phyloP scores from a whole-genome alignment of 2,797 vertebrate species.

The Paratrypauchen microcephalus region DNA sequence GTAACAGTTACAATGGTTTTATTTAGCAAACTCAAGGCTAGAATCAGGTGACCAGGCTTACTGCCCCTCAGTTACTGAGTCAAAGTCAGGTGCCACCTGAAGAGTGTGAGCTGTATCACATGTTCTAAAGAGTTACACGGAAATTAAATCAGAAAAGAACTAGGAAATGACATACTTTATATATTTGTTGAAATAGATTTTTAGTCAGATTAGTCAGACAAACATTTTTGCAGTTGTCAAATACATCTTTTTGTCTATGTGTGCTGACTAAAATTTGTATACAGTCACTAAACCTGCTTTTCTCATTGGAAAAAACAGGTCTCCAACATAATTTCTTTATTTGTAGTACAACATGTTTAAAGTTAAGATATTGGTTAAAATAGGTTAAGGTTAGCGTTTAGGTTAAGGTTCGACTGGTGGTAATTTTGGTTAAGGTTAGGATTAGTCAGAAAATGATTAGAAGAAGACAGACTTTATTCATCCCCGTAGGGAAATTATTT shows the following conservation, averaged over 20 bases:
- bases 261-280: too few relatives aligned
- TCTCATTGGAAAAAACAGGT: neutral
- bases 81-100: conserved; percentile 56
- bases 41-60: conserved; percentile 69
- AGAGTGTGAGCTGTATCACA: conserved; percentile 54
- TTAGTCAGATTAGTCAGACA: too few relatives aligned
- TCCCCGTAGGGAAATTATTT: too few relatives aligned
- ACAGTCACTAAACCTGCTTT: neutral
- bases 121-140: conserved; percentile 38
- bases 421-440: too few relatives aligned
- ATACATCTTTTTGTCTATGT: too few relatives aligned
- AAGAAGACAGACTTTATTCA: too few relatives aligned
- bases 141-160: conserved; percentile 14
- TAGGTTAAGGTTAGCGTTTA: neutral
- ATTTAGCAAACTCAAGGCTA: conserved; percentile 34
- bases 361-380: neutral
- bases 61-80: conserved; percentile 33
- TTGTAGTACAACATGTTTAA: too few relatives aligned
- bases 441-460: too few relatives aligned
- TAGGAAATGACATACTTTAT: neutral
- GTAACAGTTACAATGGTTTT: conserved; percentile 9
- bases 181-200: neutral
- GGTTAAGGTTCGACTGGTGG: too few relatives aligned
- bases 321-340: too few relatives aligned
- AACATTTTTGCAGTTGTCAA: too few relatives aligned